Evolutionary conservation across 2,888 invertebrate genomes (phyloP).

Genomic region (Cecidostiba fungosa): DNA sequence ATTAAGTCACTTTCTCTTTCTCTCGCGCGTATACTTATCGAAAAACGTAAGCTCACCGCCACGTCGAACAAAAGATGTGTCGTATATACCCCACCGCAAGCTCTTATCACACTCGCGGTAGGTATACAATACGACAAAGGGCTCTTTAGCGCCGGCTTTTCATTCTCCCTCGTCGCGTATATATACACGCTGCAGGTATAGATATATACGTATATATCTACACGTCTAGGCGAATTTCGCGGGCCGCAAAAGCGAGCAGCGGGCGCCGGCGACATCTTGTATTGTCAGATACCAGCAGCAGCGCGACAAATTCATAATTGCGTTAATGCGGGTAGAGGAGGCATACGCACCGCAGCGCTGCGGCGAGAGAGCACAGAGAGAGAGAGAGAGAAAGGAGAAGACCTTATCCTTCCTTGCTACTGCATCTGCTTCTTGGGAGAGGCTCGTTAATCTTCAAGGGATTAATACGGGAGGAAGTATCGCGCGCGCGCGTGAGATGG

Average conservation of each 20-base stretch:
- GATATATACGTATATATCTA: neutral
- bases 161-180: neutral
- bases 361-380: conserved; percentile 25
- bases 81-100: neutral
- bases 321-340: conserved; percentile 74
- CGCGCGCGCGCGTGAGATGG: conserved; percentile 71
- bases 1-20: neutral
- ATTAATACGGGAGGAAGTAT: conserved; percentile 74
- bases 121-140: conserved; percentile 32
- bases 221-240: conserved; percentile 30
- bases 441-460: conserved; percentile 78
- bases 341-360: conserved; percentile 73
- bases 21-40: neutral
- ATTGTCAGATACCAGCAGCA: conserved; percentile 77
- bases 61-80: neutral
- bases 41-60: neutral
- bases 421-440: conserved; percentile 7
- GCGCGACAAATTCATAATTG: conserved; percentile 80
- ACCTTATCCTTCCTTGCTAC: conserved; percentile 63
- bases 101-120: conserved; percentile 26
- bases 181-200: neutral
- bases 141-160: conserved; percentile 27
- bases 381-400: neutral
- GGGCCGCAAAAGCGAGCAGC: neutral
- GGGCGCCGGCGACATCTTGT: conserved; percentile 77